Base-by-base conservation (phyloP, 1,140 invertebrate genomes). In the Mamestra configurata region DNA sequence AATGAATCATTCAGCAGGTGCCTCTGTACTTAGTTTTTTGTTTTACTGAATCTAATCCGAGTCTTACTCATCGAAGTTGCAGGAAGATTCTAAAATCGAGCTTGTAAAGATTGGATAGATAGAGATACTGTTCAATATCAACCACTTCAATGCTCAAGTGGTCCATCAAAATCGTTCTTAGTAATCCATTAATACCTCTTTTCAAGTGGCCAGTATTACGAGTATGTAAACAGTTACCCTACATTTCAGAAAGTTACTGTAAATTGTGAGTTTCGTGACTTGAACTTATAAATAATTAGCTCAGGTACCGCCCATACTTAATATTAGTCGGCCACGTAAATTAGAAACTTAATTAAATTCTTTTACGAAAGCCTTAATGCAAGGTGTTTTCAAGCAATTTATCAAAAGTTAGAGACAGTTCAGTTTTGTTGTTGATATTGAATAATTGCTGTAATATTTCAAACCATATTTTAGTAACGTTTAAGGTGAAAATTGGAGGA, bases 301-400 rank as follows among this genome's bases (percentile, higher is more conserved):
- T 35, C 24, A 61, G 31, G 13, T 35, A 49, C 22, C 8, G 7
- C 27, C n/a, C 24, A 31, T 20, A 71, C 11, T 31, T 53, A 46
- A 70, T 70, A 46, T 71, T 20, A 51, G 35, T 18, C 43, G 27
- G 49, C 79, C 22, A 84, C 77, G 27, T 87, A 46, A 64, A 53
- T 53, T 76, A 31, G 20, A 64, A 59, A 64, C 73, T 76, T 76
- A 76, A 76, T 76, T 61, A 76, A 76, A 76, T 76, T 64, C 73
- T 76, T 76, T 76, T 59, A 20, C 35, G 49, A 27, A 40, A 59
- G 20, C 72, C 59, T 20, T 22, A 53, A 20, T 18, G 46, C 49
- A 71, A 53, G 68, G 68, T 66, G 51, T 57, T 64, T 64, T 49
- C 20, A 43, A 76, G 57, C 24, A 49, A 76, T 64, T 75, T 59